Base-by-base conservation (phyloP, 2,797 vertebrate genomes). In the Cyprinodon diabolis region DNA sequence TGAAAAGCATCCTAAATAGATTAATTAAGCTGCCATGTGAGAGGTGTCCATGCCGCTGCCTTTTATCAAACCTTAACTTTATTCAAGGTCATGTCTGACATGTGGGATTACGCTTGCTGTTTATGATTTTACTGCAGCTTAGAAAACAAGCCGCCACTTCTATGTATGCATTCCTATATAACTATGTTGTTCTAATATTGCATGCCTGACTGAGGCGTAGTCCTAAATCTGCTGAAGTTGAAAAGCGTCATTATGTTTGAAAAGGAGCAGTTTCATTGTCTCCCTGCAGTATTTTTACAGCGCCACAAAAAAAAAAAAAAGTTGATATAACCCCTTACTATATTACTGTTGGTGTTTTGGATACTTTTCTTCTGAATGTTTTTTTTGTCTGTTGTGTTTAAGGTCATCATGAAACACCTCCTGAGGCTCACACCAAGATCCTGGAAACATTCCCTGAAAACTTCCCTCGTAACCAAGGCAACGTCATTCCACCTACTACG, bases 331-430 rank as follows among this genome's bases (percentile, higher is more conserved):
- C 10, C 12, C 23, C 14, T 58, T 58, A 37, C 14, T 35, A 58
- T 35, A 35, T 54, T 52, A 35, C 17, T 21, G 12, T 30, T 13
- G 9, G 23, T 56, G 23, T 40, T 57, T 63, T 67, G 12, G 72
- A 49, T 17, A 5, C 5, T 48, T 4, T 37, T 52, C 13, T 65
- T 47, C 49, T 63, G 30, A 11, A 47, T 6, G 21, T 23, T 56
- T 43, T 19, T 69, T 0, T 10, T 43, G 40, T 43, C 40, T 43
- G 8, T 23, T 51, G 14, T 17, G 11, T 72, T 69, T 25, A 86
- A 99, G 98, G 98, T 76, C 98, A 99, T 85, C 98, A 99, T 12
- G 98, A 99, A 91, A 98, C 95, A 0, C 98, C 98, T 0, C 94
- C 96, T 23, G 96, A 97, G 55, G 97, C 98, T 1, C 97, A 97